Conservation (phyloP, 2,888 invertebrate genomes). For the Imbricaverruca yamaguchii region DNA sequence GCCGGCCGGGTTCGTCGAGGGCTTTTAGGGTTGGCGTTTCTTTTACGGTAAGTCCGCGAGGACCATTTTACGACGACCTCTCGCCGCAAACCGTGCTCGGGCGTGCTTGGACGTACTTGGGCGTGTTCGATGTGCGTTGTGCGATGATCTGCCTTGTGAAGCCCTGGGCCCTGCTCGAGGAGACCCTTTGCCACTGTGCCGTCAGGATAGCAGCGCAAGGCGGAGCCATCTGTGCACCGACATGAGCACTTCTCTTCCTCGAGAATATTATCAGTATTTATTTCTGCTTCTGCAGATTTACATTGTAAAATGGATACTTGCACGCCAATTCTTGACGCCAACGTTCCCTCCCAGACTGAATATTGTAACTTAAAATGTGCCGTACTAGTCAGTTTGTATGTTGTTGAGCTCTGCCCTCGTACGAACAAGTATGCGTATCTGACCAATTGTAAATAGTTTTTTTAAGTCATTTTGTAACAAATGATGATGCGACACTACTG, state of each 20-base stretch:
- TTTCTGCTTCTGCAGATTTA: not conserved
- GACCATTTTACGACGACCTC: not conserved
- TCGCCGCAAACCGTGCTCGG: no score
- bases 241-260: not conserved
- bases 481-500: not conserved
- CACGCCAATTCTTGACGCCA: not conserved
- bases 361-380: conserved; percentile 4
- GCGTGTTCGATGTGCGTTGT: no score
- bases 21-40: conserved; percentile 19
- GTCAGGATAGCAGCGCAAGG: no score
- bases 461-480: conserved; percentile 18
- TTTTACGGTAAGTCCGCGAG: not conserved
- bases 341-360: not conserved
- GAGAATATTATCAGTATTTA: conserved; percentile 15
- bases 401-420: not conserved
- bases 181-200: no score
- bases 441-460: conserved; percentile 18
- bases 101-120: no score
- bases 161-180: no score
- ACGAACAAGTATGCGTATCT: conserved; percentile 12
- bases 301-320: conserved; percentile 6
- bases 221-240: no score
- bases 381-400: conserved; percentile 20
- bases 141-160: no score
- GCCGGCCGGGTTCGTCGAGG: no score